Conservation (phyloP, 2,113 vertebrate species). For the Archocentrus centrarchus region DNA sequence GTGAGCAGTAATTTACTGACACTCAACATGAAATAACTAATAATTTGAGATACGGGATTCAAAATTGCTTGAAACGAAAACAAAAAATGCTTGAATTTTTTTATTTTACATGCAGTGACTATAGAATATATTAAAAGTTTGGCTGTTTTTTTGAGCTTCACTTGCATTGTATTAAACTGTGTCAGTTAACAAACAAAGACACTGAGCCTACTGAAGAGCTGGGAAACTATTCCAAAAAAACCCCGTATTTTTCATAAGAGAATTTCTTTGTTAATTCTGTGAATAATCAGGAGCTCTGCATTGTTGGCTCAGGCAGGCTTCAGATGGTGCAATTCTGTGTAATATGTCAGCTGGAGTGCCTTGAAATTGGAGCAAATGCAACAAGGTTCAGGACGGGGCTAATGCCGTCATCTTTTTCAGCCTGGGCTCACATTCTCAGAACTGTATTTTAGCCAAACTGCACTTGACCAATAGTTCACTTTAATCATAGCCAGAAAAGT, state of each 20-base stretch:
- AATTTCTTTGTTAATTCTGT: slow-evolving; percentile 12
- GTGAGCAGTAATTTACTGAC: background rate
- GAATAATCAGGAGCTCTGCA: slow-evolving; percentile 25
- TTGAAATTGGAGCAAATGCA: slow-evolving; percentile 56
- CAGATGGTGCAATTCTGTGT: slow-evolving; percentile 63
- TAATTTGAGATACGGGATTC: too few species aligned
- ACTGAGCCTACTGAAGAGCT: background rate
- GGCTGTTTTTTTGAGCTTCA: rapidly evolving
- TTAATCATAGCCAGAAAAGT: background rate
- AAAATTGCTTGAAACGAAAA: background rate
- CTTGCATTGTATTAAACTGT: background rate
- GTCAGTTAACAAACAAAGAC: background rate
- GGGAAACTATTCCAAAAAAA: background rate
- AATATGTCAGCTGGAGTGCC: slow-evolving; percentile 50
- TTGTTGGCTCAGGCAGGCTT: slow-evolving; percentile 35
- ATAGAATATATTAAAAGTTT: background rate
- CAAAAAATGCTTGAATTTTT: background rate
- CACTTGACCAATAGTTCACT: background rate
- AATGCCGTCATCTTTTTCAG: slow-evolving; percentile 34
- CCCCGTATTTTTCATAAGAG: background rate
- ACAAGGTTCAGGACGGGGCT: slow-evolving; percentile 41
- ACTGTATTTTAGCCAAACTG: slow-evolving; percentile 12
- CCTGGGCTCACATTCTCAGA: background rate
- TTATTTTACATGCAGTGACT: background rate
- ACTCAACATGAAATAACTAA: background rate